These are phyloP conservation scores for Pseudomyrmex dendroicus DNA, from an alignment of 1,140 invertebrate genomes.

Conservation along the genomic window DNA sequence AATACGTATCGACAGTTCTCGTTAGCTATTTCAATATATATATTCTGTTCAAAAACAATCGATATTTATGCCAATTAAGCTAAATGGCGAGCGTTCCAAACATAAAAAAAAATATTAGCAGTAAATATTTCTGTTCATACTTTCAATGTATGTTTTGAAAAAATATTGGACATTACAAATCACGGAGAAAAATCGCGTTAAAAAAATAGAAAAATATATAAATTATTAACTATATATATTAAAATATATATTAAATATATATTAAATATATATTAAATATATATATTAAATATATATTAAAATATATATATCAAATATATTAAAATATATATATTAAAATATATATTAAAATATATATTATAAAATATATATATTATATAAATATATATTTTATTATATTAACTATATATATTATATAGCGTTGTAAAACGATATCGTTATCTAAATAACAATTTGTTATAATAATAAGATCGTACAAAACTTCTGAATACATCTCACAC, in stretches of 20 bases:
- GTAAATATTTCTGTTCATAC: not conserved
- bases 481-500: not conserved
- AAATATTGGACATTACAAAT: not conserved
- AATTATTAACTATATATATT: not conserved
- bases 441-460: not conserved
- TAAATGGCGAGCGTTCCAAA: slow-evolving; percentile 8
- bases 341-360: no score
- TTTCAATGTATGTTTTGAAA: not conserved
- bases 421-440: not conserved
- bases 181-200: not conserved
- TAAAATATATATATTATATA: not conserved
- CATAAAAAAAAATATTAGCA: slow-evolving; percentile 22
- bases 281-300: not conserved
- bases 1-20: slow-evolving; percentile 15
- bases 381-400: no score
- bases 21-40: slow-evolving; percentile 10
- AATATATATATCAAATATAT: no score
- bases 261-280: no score
- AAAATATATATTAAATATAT: no score
- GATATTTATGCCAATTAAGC: slow-evolving; percentile 21
- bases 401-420: not conserved
- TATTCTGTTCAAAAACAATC: slow-evolving; percentile 34
- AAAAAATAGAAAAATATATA: not conserved
- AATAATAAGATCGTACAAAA: not conserved
- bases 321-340: not conserved